Conservation (phyloP, 1,140 invertebrate genomes). For the honey bee (Apis mellifera) region DNA sequence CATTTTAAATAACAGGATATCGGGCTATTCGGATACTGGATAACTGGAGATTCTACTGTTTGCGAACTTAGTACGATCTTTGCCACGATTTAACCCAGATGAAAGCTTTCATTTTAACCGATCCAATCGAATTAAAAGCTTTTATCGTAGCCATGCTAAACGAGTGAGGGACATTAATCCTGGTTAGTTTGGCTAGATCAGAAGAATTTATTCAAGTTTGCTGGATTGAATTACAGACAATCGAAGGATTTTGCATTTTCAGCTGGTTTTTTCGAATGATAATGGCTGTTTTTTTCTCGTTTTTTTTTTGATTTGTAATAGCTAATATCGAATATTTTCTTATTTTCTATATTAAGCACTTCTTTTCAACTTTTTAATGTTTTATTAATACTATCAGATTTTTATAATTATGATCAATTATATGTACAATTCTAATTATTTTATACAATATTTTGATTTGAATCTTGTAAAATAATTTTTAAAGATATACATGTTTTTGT, state of each 20-base stretch:
- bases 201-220: not conserved
- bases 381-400: too few species aligned
- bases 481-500: too few species aligned
- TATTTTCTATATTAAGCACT: too few species aligned
- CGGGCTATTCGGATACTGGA: too few species aligned
- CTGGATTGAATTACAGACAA: not conserved
- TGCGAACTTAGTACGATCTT: not conserved
- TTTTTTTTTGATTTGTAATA: not conserved
- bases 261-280: not conserved
- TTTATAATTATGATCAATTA: too few species aligned
- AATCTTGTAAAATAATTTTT: too few species aligned
- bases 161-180: not conserved
- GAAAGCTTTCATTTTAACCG: constrained; percentile 16
- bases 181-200: constrained; percentile 3
- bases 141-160: not conserved
- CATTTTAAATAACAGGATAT: too few species aligned
- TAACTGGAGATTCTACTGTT: not conserved
- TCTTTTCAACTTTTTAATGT: too few species aligned
- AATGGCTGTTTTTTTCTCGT: too few species aligned
- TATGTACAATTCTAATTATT: too few species aligned
- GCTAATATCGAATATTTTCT: not conserved
- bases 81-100: not conserved
- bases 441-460: too few species aligned
- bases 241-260: not conserved
- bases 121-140: constrained; percentile 7